Conservation (phyloP, 2,113 vertebrate species). For the Acanthisitta chloris region DNA sequence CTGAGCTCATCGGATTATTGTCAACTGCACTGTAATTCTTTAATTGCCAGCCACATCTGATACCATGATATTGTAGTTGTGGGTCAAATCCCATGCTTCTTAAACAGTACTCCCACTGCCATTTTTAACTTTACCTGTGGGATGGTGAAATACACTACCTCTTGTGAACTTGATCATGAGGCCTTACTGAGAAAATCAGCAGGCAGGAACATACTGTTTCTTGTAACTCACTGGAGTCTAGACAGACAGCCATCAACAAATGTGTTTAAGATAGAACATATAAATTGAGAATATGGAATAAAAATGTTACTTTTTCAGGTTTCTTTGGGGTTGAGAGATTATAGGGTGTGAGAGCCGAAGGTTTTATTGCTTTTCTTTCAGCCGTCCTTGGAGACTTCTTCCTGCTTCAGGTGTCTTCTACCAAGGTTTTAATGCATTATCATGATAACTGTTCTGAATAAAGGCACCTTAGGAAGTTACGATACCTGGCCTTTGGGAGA, state of each 20-base stretch:
- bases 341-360: neutral
- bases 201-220: neutral
- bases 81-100: neutral
- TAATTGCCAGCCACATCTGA: conserved; percentile 56
- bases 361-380: neutral
- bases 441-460: neutral
- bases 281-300: neutral
- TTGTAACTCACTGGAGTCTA: neutral
- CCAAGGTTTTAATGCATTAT: neutral
- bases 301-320: neutral
- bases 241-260: neutral
- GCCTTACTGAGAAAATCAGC: neutral
- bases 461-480: neutral
- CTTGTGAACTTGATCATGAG: fast-evolving
- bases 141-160: neutral
- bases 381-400: neutral
- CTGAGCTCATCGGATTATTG: conserved; percentile 28
- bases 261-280: neutral
- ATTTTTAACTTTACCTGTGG: neutral
- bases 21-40: conserved; percentile 13
- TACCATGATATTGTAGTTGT: neutral
- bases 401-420: neutral
- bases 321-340: neutral
- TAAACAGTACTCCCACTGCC: neutral
- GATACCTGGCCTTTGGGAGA: neutral